Evolutionary conservation across 1,140 invertebrate genomes (phyloP), one percentile per base, ranked within the genome.

Genomic region (Ditylenchus dipsaci): DNA sequence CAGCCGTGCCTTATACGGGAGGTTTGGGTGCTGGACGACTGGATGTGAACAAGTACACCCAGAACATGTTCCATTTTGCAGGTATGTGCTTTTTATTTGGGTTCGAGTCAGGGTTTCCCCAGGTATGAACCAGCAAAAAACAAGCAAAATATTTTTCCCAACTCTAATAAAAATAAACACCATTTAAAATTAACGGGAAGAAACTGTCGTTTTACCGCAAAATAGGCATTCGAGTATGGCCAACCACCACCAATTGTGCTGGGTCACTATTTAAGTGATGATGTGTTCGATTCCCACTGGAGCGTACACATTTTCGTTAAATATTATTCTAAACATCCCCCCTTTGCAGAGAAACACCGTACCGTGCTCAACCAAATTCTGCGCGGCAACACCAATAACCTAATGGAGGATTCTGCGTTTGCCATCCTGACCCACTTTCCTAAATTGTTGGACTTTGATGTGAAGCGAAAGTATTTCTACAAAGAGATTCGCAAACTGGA

Each of bases 291-390:
- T n/a, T n/a, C n/a, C n/a, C n/a, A n/a, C n/a, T n/a, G n/a, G n/a
- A n/a, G n/a, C n/a, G n/a, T n/a, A n/a, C n/a, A n/a, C n/a, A n/a
- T n/a, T n/a, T n/a, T n/a, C n/a, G n/a, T n/a, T n/a, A n/a, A n/a
- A n/a, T n/a, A n/a, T n/a, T n/a, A n/a, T n/a, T n/a, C n/a, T n/a
- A n/a, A n/a, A 23, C 53, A 33, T 7, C 29, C 13, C 30, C 1
- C 5, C 29, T 19, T 26, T 57, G n/a, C 80, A 88, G 91, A 93
- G 85, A 91, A 89, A 62, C 92, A 95, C 83, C 87, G 91, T 63
- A 90, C 90, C 11, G 91, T 95, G 30, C 84, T 95, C 13, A 95
- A 95, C 81, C 92, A 95, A 85, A 94, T 95, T 66, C 84, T 95
- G 29, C 87, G 92, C 5, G 91, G 93, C 84, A 91, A 90, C 1